phyloP scores from a whole-genome alignment of 1,140 invertebrate genomes.

The Pseudomyrmex pallidus region DNA sequence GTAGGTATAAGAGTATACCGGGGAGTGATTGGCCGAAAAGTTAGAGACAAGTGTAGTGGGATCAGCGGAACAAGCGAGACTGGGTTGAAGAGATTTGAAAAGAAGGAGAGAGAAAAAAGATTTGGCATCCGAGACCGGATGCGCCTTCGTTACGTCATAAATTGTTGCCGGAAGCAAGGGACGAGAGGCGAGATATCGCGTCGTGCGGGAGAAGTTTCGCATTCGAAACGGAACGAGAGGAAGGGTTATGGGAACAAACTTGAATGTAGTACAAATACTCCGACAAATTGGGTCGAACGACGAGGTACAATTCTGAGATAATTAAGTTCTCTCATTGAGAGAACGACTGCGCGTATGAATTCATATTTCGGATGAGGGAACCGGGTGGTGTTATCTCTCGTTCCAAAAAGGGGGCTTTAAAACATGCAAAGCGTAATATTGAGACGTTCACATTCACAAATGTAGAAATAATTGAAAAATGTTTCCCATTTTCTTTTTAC shows the following conservation, averaged over 20 bases:
- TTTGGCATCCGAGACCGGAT: conserved; percentile 35
- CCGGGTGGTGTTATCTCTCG: neutral
- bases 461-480: neutral
- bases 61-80: neutral
- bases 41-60: neutral
- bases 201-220: conserved; percentile 9
- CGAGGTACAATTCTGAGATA: conserved; percentile 26
- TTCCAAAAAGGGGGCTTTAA: neutral
- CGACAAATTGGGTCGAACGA: conserved; percentile 28
- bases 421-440: neutral
- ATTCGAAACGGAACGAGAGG: neutral
- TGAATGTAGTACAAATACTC: conserved; percentile 11
- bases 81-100: neutral
- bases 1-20: conserved; percentile 44
- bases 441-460: too few species aligned
- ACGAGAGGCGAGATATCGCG: conserved; percentile 12
- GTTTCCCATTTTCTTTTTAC: neutral
- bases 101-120: conserved; percentile 28
- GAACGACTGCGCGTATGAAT: neutral
- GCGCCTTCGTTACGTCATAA: conserved; percentile 48
- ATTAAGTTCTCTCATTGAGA: conserved; percentile 35
- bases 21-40: conserved; percentile 39
- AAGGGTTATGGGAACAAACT: conserved; percentile 38
- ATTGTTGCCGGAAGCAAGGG: conserved; percentile 32
- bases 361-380: neutral